These are phyloP conservation scores for Nymphalis c-album DNA, from an alignment of 2,888 invertebrate species.

Conservation along the genomic window DNA sequence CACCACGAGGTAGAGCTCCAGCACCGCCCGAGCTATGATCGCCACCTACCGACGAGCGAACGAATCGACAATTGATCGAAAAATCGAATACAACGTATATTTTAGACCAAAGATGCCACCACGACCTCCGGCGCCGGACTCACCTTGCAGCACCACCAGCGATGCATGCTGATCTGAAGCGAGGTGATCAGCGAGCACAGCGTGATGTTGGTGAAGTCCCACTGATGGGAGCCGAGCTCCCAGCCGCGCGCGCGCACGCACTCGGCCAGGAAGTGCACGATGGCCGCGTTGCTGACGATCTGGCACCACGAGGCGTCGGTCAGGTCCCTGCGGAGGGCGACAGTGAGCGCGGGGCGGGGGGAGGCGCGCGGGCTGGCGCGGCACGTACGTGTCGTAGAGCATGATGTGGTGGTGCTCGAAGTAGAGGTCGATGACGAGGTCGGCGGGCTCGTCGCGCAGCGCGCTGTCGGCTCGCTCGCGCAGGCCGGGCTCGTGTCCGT, in stretches of 20 bases:
- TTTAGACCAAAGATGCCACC: too few species aligned
- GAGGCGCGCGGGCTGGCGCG: too few species aligned
- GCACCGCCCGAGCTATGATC: conserved; percentile 75
- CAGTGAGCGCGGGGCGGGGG: background rate
- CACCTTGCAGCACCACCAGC: conserved; percentile 77
- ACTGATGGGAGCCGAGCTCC: conserved; percentile 75
- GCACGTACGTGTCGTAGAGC: conserved; percentile 68
- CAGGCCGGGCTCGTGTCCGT: conserved; percentile 25
- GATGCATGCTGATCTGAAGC: conserved; percentile 55
- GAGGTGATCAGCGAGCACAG: conserved; percentile 85
- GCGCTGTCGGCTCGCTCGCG: conserved; percentile 9
- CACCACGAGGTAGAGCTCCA: conserved; percentile 75
- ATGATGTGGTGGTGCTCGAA: conserved; percentile 60
- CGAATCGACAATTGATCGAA: too few species aligned
- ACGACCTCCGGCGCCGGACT: background rate
- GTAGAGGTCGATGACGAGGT: conserved; percentile 57
- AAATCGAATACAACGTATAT: background rate
- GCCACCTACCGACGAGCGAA: conserved; percentile 60
- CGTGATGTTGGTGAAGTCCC: conserved; percentile 89
- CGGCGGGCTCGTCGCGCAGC: conserved; percentile 56
- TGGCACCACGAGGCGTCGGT: conserved; percentile 40
- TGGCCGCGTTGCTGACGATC: conserved; percentile 47
- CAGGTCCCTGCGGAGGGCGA: conserved; percentile 43
- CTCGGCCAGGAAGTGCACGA: conserved; percentile 45
- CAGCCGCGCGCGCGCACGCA: conserved; percentile 49